Base-by-base conservation (phyloP, 2,888 invertebrate species). In the Oscheius sp. region DNA sequence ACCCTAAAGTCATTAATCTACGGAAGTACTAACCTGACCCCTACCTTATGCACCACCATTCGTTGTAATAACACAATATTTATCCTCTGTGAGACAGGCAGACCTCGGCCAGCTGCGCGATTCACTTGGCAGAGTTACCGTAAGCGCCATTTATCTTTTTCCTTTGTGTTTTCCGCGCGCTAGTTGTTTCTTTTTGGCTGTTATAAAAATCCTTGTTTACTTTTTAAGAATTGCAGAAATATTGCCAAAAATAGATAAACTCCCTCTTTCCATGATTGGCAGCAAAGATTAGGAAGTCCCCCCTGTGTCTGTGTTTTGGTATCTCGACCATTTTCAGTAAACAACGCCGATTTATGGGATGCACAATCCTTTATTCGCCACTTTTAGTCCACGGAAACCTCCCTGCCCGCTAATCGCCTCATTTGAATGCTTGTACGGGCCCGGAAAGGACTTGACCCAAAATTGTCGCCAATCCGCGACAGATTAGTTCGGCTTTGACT, bases 401-500 rank as follows among this genome's bases (percentile, higher is more conserved):
- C 49, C 16, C 49, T 49, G 5, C 12, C 55, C 18, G 21, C 25
- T 61, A 61, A 61, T 61, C 61, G 41, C 61, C 61, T 61, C 61
- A 61, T 61, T 61, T 61, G 61, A 61, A 61, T 61, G 18, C 61
- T 13, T n/a, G 41, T 21, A 16, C 16, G 29, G 35, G 59, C 3
- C 35, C 29, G 49, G 66, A 49, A 23, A 52, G 49, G 66, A 66
- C 66, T 66, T 66, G 66, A 66, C 66, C 66, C 66, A 66, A 66
- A 66, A 66, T 66, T 46, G 66, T 66, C 66, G 66, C 66, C 66
- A 66, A 66, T 66, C 66, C 49, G 66, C 49, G 52, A 66, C 66
- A 66, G 66, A 66, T 66, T 66, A 66, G 66, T 66, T 66, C 66
- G 66, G 49, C 66, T 46, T 61, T 29, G 21, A 45, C n/a, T 23